Percentiles rank a stretch among this genome's conserved stretches.
Evolutionary conservation across 2,113 vertebrate genomes (phyloP).

Genomic region (Sylvia atricapilla): DNA sequence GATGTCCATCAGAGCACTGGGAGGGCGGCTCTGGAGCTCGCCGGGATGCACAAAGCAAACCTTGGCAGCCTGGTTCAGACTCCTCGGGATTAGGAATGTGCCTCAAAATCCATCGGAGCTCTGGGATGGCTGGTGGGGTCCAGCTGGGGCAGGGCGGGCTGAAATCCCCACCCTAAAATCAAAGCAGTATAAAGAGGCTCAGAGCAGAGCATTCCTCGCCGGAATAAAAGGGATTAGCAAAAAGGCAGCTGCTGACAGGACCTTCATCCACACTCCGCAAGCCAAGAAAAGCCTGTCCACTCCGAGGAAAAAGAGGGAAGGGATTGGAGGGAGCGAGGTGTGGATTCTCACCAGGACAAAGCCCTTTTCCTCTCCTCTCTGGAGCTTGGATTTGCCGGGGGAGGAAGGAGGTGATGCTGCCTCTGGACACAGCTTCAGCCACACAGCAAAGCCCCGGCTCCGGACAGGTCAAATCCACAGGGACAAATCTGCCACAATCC

Average conservation of each 20-base stretch:
- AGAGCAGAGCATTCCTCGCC: neutral
- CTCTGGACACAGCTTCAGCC: neutral
- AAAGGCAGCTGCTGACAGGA: constrained; percentile 32
- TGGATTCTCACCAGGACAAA: neutral
- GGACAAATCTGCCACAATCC: fast-evolving
- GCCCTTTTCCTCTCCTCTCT: neutral
- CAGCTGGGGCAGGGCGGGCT: neutral
- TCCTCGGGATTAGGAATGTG: fast-evolving
- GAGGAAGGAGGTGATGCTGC: neutral
- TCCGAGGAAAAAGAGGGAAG: neutral
- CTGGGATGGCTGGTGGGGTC: neutral
- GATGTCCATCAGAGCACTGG: constrained; percentile 14
- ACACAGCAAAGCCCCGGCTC: neutral
- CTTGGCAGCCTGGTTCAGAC: neutral
- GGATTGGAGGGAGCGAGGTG: neutral
- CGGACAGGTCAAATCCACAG: neutral
- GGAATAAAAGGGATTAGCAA: constrained; percentile 16
- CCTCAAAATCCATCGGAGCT: neutral
- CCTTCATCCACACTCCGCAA: neutral
- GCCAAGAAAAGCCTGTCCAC: neutral
- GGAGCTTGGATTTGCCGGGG: neutral
- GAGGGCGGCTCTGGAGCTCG: neutral
- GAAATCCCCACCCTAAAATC: neutral
- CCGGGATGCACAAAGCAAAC: neutral
- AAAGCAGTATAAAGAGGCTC: neutral